Percentiles rank a stretch among this genome's conserved stretches.
Conservation (phyloP, 2,797 vertebrate genomes). For the Alectoris magna region DNA sequence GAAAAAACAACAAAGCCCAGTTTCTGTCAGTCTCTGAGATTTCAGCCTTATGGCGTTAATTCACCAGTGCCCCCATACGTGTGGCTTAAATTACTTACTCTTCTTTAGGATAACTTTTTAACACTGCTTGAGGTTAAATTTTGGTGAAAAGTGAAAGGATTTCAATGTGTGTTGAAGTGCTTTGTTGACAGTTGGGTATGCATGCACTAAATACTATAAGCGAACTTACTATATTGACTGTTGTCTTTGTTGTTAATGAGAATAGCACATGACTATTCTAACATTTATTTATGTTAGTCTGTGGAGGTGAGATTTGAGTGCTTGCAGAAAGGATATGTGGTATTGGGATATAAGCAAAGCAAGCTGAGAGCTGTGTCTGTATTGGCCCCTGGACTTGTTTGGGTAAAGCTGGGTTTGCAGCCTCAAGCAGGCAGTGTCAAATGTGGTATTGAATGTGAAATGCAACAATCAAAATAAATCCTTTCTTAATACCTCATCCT, state of each 20-base stretch:
- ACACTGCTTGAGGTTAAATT: not conserved
- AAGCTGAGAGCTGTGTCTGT: not conserved
- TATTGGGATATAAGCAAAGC: not conserved
- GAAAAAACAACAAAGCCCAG: not conserved
- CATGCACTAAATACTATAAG: not conserved
- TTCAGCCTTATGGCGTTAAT: not conserved
- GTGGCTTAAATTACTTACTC: not conserved
- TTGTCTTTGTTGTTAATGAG: not conserved
- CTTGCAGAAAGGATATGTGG: not conserved
- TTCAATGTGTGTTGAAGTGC: not conserved
- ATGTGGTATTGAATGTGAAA: too few relatives aligned
- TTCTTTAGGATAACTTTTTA: not conserved
- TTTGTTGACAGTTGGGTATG: not conserved
- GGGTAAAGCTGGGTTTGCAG: not conserved
- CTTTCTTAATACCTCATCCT: not conserved
- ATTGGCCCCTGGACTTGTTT: not conserved
- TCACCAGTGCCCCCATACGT: not conserved
- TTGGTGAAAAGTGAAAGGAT: not conserved
- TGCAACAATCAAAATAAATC: too few relatives aligned
- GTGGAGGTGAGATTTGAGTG: not conserved
- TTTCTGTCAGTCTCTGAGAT: conserved; percentile 6
- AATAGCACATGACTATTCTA: not conserved
- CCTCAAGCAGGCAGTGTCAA: not conserved
- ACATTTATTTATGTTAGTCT: not conserved
- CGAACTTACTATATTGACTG: not conserved